Evolutionary conservation across 1,140 invertebrate species (phyloP).

Genomic region (Heterodera carotae): DNA sequence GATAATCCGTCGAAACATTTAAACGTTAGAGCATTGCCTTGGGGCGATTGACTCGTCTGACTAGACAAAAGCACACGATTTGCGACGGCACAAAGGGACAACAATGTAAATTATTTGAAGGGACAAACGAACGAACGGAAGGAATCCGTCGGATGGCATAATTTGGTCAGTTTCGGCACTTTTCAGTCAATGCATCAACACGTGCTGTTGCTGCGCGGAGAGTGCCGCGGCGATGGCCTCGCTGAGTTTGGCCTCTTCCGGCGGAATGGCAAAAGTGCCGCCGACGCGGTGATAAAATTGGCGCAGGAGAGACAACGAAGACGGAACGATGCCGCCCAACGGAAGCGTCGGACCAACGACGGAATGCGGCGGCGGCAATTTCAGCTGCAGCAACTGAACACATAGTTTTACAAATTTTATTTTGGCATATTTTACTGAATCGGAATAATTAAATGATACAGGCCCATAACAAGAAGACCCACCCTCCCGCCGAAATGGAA

Average conservation of each 20-base stretch:
- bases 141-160: too few species aligned
- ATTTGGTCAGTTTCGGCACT: background rate
- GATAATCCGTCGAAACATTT: too few species aligned
- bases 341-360: background rate
- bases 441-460: background rate
- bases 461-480: too few species aligned
- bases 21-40: too few species aligned
- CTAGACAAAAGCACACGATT: too few species aligned
- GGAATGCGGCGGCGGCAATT: background rate
- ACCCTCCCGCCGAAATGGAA: too few species aligned
- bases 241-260: conserved; percentile 29
- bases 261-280: background rate
- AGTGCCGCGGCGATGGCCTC: conserved; percentile 28
- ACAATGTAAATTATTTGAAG: background rate
- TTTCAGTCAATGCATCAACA: background rate
- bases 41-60: too few species aligned
- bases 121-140: too few species aligned
- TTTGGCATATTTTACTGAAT: too few species aligned
- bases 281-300: conserved; percentile 11
- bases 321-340: background rate
- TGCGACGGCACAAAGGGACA: too few species aligned
- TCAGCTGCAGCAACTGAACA: background rate
- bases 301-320: background rate
- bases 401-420: background rate
- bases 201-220: background rate